Conservation (phyloP, 2,113 vertebrate genomes). For the Pelecanoides urinatrix region DNA sequence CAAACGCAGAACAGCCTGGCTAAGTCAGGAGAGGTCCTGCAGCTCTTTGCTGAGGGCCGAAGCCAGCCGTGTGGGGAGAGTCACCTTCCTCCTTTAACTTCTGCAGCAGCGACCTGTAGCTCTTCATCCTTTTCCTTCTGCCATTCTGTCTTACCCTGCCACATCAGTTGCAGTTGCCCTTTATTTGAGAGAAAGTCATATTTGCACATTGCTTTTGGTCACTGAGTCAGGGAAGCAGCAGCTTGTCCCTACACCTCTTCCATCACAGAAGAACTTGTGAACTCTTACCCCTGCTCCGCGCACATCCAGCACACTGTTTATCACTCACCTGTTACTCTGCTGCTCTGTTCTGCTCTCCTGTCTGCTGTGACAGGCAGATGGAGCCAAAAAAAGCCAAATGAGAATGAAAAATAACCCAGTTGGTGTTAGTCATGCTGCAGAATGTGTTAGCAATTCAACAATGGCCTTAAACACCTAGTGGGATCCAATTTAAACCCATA, state of each 20-base stretch:
- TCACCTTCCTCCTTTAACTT: not conserved
- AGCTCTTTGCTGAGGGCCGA: not conserved
- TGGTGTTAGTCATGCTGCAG: not conserved
- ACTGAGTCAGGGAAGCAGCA: not conserved
- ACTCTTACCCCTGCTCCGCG: rapidly evolving
- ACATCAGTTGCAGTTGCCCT: not conserved
- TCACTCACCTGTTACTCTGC: not conserved
- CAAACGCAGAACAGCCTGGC: not conserved
- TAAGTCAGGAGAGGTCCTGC: not conserved
- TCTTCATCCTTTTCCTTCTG: not conserved
- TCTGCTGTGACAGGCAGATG: not conserved
- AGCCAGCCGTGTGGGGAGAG: not conserved
- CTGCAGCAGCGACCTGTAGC: not conserved
- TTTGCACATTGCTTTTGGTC: not conserved
- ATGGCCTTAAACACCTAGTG: not conserved
- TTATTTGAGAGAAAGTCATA: not conserved
- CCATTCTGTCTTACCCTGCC: not conserved
- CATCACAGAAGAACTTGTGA: not conserved
- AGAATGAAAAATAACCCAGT: not conserved
- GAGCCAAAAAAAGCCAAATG: not conserved
- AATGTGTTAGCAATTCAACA: not conserved
- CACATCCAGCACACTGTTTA: not conserved
- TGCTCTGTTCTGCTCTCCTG: not conserved
- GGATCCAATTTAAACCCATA: slow-evolving; percentile 39
- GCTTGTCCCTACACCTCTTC: not conserved